Evolutionary conservation across 1,140 invertebrate genomes (phyloP).

Genomic region (Drosophila virilis): DNA sequence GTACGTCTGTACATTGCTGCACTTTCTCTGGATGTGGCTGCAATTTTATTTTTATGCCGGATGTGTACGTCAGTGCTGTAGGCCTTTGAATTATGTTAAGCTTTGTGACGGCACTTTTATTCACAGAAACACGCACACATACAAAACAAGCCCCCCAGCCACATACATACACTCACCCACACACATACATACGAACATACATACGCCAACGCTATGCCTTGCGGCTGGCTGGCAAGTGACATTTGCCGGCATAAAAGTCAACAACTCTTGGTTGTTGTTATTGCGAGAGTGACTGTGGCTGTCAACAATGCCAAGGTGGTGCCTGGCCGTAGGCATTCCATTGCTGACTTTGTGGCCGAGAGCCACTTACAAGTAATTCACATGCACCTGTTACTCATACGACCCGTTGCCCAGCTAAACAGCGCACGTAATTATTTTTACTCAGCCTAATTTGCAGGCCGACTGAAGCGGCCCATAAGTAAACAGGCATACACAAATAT

Average conservation of each 20-base stretch:
- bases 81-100: constrained; percentile 69
- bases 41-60: constrained; percentile 18
- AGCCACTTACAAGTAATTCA: constrained; percentile 73
- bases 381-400: constrained; percentile 50
- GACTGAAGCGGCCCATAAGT: constrained; percentile 8
- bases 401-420: constrained; percentile 27
- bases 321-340: constrained; percentile 48
- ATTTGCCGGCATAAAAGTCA: constrained; percentile 79
- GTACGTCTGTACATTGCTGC: neutral
- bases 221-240: constrained; percentile 68
- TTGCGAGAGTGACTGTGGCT: constrained; percentile 55
- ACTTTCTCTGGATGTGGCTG: constrained; percentile 37
- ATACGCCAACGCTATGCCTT: constrained; percentile 37
- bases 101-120: constrained; percentile 52
- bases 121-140: neutral
- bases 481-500: neutral
- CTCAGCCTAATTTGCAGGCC: constrained; percentile 52
- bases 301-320: constrained; percentile 75
- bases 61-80: constrained; percentile 24
- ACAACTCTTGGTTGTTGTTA: constrained; percentile 61
- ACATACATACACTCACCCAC: constrained; percentile 3
- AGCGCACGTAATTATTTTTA: constrained; percentile 46
- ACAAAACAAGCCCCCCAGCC: no score
- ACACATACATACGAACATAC: constrained; percentile 8
- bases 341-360: constrained; percentile 56